These are phyloP conservation scores for Uloborus diversus DNA, from an alignment of 1,140 invertebrate genomes.

Conservation along the genomic window DNA sequence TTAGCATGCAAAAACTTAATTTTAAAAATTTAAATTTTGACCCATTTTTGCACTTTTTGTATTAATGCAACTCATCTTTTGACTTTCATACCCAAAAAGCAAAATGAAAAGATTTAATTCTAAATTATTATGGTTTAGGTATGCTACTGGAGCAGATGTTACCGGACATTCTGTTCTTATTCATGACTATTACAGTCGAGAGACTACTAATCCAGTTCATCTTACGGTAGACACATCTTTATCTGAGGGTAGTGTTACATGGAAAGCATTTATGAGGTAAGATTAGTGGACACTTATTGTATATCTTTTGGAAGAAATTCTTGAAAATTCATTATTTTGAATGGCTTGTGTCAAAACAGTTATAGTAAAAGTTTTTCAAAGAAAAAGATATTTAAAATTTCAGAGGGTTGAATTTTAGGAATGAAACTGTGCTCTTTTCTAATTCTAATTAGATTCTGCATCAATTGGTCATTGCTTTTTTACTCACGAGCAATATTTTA, in stretches of 20 bases:
- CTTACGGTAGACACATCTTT: constrained; percentile 85
- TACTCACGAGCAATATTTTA: no score
- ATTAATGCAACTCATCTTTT: no score
- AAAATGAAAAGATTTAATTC: no score
- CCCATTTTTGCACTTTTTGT: no score
- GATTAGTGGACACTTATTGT: background rate
- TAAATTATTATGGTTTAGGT: no score
- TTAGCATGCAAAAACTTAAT: no score
- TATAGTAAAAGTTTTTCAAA: no score
- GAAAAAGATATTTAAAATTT: background rate
- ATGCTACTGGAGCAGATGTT: constrained; percentile 90
- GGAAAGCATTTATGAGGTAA: constrained; percentile 69
- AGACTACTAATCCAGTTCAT: constrained; percentile 82
- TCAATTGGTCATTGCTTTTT: no score
- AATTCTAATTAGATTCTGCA: no score
- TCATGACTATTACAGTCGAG: constrained; percentile 87
- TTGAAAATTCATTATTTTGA: background rate
- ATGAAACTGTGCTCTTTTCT: background rate
- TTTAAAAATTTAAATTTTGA: no score
- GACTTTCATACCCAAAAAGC: no score
- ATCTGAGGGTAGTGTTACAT: constrained; percentile 82
- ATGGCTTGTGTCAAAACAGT: background rate
- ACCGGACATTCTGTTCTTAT: constrained; percentile 96
- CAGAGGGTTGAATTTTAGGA: background rate
- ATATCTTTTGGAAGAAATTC: background rate